phyloP scores from a whole-genome alignment of 2,888 invertebrate species.

The Eupithecia dodoneata region DNA sequence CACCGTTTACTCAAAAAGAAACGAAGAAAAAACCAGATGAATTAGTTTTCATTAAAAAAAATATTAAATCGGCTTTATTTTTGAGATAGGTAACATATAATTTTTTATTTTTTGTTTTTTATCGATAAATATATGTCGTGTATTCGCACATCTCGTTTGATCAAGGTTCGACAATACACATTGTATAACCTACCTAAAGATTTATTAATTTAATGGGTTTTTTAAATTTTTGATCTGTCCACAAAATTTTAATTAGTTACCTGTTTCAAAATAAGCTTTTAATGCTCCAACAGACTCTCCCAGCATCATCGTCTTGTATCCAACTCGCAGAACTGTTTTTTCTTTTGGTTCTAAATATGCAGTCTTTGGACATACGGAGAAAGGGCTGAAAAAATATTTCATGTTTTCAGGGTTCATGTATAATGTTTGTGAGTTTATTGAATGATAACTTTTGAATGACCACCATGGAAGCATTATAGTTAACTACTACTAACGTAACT shows the following conservation, averaged over 20 bases:
- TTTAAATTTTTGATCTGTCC: too few species aligned
- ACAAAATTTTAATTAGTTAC: slow-evolving; percentile 35
- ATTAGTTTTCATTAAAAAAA: too few species aligned
- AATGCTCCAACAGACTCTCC: slow-evolving; percentile 70
- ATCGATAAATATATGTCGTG: too few species aligned
- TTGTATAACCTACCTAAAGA: too few species aligned
- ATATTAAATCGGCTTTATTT: too few species aligned
- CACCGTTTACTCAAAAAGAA: too few species aligned
- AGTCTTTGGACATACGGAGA: slow-evolving; percentile 80
- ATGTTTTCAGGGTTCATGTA: not conserved
- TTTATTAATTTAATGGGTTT: too few species aligned
- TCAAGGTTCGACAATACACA: too few species aligned
- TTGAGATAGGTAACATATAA: too few species aligned
- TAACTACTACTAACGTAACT: not conserved
- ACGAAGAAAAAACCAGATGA: too few species aligned
- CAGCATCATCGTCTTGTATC: slow-evolving; percentile 76
- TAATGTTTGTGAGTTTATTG: not conserved
- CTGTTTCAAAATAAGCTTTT: slow-evolving; percentile 69
- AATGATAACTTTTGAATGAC: not conserved
- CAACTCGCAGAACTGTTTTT: slow-evolving; percentile 76
- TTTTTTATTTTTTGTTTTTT: too few species aligned
- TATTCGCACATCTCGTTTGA: too few species aligned
- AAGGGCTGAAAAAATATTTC: slow-evolving; percentile 67
- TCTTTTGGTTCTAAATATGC: slow-evolving; percentile 78
- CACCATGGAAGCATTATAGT: not conserved